phyloP scores from a whole-genome alignment of 30 jellyfish, hydroid and myxozoan species.

The Hydra vulgaris region DNA sequence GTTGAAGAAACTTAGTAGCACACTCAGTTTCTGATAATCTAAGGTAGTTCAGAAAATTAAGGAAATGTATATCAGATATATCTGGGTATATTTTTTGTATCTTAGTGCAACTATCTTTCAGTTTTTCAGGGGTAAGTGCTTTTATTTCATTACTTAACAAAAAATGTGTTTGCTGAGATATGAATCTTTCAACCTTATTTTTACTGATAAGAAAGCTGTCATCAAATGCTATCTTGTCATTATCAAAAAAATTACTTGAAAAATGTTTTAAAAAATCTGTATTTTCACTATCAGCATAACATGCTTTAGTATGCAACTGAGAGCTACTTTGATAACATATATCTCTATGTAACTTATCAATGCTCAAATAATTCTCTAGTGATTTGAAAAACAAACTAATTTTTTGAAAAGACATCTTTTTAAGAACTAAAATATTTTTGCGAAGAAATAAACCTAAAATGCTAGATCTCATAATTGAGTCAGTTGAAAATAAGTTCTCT shows the following conservation, averaged over 20 bases:
- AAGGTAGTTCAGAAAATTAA: constrained; percentile 48
- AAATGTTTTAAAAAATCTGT: not conserved
- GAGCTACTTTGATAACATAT: too few species aligned
- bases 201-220: not conserved
- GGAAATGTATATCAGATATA: constrained; percentile 39
- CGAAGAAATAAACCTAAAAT: constrained; percentile 42
- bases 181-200: constrained; percentile 1
- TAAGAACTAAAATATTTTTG: constrained; percentile 20
- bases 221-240: not conserved
- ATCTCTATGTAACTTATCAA: too few species aligned
- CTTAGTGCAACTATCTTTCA: constrained; percentile 23
- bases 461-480: constrained; percentile 4
- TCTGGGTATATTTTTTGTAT: constrained; percentile 35
- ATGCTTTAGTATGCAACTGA: too few species aligned
- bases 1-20: constrained; percentile 45
- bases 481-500: not conserved
- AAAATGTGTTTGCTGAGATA: constrained; percentile 36
- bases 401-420: constrained; percentile 49
- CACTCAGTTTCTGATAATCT: constrained; percentile 42
- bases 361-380: constrained; percentile 23
- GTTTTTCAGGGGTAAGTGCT: constrained; percentile 31
- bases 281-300: constrained; percentile 13
- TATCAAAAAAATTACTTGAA: not conserved
- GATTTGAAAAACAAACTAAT: constrained; percentile 33
- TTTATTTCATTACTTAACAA: constrained; percentile 27